phyloP scores from a whole-genome alignment of 1,140 invertebrate species.

The Pseudomyrmex concolor region DNA sequence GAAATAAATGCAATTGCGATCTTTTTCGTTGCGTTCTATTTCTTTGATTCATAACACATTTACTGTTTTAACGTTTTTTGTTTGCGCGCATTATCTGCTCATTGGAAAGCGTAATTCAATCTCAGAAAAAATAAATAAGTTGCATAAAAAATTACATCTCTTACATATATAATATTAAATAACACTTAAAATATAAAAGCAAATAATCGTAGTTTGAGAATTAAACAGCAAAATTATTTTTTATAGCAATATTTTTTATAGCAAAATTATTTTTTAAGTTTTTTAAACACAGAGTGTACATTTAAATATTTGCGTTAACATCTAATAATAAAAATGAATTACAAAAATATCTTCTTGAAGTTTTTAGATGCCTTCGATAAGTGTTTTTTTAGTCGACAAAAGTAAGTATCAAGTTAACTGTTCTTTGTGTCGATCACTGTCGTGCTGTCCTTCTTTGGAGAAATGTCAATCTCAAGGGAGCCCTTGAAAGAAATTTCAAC shows the following conservation, averaged over 20 bases:
- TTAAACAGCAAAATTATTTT: too few relatives aligned
- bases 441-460: not conserved
- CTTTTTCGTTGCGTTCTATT: not conserved
- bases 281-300: too few relatives aligned
- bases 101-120: not conserved
- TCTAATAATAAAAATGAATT: not conserved
- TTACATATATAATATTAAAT: too few relatives aligned
- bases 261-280: too few relatives aligned
- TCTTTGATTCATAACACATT: not conserved
- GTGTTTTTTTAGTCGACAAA: not conserved
- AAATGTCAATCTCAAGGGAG: constrained; percentile 18
- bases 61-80: not conserved
- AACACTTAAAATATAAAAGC: too few relatives aligned
- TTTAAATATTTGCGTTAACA: too few relatives aligned
- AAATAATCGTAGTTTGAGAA: too few relatives aligned
- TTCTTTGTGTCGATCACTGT: not conserved
- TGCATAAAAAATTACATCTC: too few relatives aligned
- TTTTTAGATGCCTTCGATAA: not conserved
- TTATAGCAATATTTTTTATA: too few relatives aligned
- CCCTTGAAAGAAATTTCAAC: constrained; percentile 6
- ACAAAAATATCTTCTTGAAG: not conserved
- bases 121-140: not conserved
- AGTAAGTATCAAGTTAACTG: not conserved
- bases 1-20: not conserved
- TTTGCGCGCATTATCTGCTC: not conserved